phyloP scores from a whole-genome alignment of 2,888 invertebrate species.

The Sesamia inferens region DNA sequence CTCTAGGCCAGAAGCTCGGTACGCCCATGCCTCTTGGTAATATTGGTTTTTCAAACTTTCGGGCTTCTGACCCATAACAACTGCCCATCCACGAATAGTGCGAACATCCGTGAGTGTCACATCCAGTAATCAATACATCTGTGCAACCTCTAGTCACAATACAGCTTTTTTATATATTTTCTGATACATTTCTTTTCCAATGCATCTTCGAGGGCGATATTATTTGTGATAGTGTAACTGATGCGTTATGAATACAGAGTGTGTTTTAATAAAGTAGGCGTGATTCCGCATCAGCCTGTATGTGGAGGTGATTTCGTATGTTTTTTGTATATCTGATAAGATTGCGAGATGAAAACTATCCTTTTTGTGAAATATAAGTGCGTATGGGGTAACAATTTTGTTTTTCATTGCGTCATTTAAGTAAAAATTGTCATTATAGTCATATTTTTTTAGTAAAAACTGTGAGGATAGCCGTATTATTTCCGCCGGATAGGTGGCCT shows the following conservation, averaged over 20 bases:
- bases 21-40: too few relatives aligned
- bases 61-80: too few relatives aligned
- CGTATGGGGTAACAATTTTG: neutral
- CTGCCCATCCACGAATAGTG: too few relatives aligned
- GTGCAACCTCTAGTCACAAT: constrained; percentile 73
- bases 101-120: constrained; percentile 35
- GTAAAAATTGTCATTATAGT: neutral
- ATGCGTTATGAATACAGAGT: constrained; percentile 90
- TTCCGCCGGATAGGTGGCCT: too few relatives aligned
- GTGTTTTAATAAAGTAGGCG: constrained; percentile 87
- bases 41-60: too few relatives aligned
- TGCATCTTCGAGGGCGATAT: constrained; percentile 89
- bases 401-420: neutral
- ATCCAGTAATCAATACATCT: constrained; percentile 67
- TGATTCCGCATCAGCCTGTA: constrained; percentile 66
- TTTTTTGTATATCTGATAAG: constrained; percentile 32
- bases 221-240: constrained; percentile 88
- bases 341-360: constrained; percentile 14
- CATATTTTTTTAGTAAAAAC: neutral
- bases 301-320: constrained; percentile 46
- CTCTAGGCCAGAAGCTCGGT: too few relatives aligned
- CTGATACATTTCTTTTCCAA: constrained; percentile 90
- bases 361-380: neutral
- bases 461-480: too few relatives aligned
- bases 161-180: constrained; percentile 87